phyloP scores from a whole-genome alignment of 2,888 invertebrate species.

The Electrophaes corylata region DNA sequence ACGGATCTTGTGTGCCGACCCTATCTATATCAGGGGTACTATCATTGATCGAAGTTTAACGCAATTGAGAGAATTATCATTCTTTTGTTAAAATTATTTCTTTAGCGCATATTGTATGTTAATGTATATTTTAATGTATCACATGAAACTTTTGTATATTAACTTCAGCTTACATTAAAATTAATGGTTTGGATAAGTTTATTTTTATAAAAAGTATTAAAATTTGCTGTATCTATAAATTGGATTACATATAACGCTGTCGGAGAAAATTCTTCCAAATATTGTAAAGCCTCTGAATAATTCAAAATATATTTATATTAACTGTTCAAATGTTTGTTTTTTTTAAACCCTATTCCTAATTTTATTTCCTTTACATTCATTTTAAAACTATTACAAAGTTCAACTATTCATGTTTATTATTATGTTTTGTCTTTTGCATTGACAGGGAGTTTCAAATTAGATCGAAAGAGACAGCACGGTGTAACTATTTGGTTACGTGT shows the following conservation, averaged over 20 bases:
- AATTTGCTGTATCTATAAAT: conserved; percentile 58
- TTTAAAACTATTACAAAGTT: too few species aligned
- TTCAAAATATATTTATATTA: conserved; percentile 85
- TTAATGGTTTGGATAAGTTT: conserved; percentile 63
- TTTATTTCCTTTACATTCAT: too few species aligned
- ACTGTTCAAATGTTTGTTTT: conserved; percentile 81
- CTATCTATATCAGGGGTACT: too few species aligned
- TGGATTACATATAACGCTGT: conserved; percentile 60
- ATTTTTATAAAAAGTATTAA: conserved; percentile 56
- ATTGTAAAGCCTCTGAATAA: conserved; percentile 84
- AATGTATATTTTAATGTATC: conserved; percentile 32
- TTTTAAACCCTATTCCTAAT: too few species aligned
- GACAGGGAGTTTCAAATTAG: too few species aligned
- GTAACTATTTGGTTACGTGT: too few species aligned
- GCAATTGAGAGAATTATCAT: too few species aligned
- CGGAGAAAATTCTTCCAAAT: conserved; percentile 79
- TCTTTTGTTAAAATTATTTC: conserved; percentile 23
- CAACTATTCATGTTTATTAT: too few species aligned
- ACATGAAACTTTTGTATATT: conserved; percentile 34
- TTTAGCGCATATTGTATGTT: conserved; percentile 25
- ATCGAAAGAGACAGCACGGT: too few species aligned
- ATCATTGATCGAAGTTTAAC: too few species aligned
- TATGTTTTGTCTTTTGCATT: too few species aligned
- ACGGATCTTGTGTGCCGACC: too few species aligned
- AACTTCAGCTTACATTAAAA: conserved; percentile 37